Evolutionary conservation across 2,888 invertebrate species (phyloP).

Genomic region (Ichneumoninae sp.): DNA sequence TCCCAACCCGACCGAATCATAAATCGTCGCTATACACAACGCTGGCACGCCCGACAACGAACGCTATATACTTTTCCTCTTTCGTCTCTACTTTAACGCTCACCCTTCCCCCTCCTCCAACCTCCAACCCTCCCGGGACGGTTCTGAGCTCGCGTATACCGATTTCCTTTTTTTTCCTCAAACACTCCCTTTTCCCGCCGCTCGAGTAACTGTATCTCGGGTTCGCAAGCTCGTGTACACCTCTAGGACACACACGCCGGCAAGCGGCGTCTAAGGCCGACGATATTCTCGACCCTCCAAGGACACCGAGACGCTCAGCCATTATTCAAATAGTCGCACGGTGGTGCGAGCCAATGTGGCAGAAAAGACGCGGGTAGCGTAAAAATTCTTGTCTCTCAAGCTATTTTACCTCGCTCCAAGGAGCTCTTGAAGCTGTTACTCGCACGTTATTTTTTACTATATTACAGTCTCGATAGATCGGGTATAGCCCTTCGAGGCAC

Average conservation of each 20-base stretch:
- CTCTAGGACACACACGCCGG: slow-evolving; percentile 5
- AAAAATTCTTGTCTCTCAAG: slow-evolving; percentile 8
- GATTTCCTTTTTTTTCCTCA: slow-evolving; percentile 11
- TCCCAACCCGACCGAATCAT: slow-evolving; percentile 76
- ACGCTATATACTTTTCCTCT: slow-evolving; percentile 52
- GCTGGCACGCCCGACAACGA: slow-evolving; percentile 27
- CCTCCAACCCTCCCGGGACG: not conserved
- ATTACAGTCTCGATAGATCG: not conserved
- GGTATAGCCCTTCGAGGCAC: not conserved
- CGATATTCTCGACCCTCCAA: slow-evolving; percentile 21
- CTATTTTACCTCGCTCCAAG: not conserved
- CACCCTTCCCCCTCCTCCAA: not conserved
- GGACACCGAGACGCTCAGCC: slow-evolving; percentile 13
- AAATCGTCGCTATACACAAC: slow-evolving; percentile 72
- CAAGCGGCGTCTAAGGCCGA: slow-evolving; percentile 20
- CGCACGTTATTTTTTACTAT: not conserved
- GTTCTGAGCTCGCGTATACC: slow-evolving; percentile 16
- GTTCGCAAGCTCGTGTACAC: slow-evolving; percentile 36
- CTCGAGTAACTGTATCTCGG: slow-evolving; percentile 22
- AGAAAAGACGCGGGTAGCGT: not conserved
- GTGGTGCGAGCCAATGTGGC: not conserved
- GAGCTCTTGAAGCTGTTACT: not conserved
- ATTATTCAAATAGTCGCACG: slow-evolving; percentile 44
- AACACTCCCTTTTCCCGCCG: slow-evolving; percentile 18
- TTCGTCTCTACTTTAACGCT: slow-evolving; percentile 51